phyloP scores from a whole-genome alignment of 2,113 vertebrate genomes.

The Gadus chalcogrammus region DNA sequence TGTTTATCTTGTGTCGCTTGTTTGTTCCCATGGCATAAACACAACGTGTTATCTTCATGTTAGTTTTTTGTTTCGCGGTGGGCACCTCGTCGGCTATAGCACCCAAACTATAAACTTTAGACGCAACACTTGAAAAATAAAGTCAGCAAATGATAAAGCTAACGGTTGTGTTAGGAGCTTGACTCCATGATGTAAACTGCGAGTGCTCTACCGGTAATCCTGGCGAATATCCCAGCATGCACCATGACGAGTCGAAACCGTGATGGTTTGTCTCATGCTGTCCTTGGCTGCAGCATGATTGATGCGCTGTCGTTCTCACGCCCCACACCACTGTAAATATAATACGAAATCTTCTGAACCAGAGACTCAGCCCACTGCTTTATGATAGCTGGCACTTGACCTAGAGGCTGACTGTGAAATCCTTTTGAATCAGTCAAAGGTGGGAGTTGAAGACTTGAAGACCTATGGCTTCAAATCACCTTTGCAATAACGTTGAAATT shows the following conservation, averaged over 20 bases:
- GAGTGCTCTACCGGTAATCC: constrained; percentile 11
- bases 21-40: neutral
- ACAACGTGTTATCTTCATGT: too few relatives aligned
- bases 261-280: constrained; percentile 12
- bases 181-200: constrained; percentile 13
- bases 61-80: too few relatives aligned
- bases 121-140: constrained; percentile 1
- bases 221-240: constrained; percentile 28
- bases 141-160: neutral
- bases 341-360: constrained; percentile 12
- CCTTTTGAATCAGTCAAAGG: too few relatives aligned
- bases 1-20: neutral
- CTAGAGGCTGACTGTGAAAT: neutral
- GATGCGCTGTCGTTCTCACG: constrained; percentile 40
- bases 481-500: too few relatives aligned
- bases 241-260: constrained; percentile 33
- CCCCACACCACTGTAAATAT: constrained; percentile 33
- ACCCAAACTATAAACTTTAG: constrained; percentile 27
- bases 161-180: neutral
- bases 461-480: too few relatives aligned
- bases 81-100: neutral
- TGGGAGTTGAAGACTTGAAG: too few relatives aligned
- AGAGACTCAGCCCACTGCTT: constrained; percentile 8
- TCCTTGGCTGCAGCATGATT: constrained; percentile 45
- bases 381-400: neutral